phyloP scores from a whole-genome alignment of 2,113 vertebrate genomes.

The Desmodus rotundus region DNA sequence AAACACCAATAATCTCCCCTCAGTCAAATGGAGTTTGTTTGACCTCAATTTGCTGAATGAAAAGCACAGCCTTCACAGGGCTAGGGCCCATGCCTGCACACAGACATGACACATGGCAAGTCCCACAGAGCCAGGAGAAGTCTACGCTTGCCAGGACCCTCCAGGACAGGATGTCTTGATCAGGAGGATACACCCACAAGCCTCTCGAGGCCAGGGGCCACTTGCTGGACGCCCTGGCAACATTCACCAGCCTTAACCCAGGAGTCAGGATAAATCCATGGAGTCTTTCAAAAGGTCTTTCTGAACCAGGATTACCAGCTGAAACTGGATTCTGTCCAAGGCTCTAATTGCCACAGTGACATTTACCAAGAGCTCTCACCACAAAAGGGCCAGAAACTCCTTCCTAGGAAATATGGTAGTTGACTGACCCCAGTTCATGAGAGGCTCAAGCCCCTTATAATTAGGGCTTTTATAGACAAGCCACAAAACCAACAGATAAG shows the following conservation, averaged over 20 bases:
- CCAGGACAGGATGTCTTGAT: conserved; percentile 37
- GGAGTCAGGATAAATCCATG: neutral
- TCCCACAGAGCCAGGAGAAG: conserved; percentile 59
- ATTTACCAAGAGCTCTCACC: conserved; percentile 44
- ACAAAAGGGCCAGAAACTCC: conserved; percentile 37
- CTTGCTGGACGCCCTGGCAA: neutral
- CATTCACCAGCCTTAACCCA: neutral
- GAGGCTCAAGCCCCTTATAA: conserved; percentile 47
- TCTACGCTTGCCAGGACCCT: neutral
- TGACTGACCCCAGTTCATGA: conserved; percentile 57
- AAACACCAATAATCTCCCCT: neutral
- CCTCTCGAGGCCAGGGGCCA: neutral
- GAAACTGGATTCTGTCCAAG: neutral
- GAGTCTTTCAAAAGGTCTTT: neutral
- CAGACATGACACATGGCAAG: conserved; percentile 47
- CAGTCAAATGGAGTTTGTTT: neutral
- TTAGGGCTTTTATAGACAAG: conserved; percentile 65
- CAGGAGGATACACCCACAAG: conserved; percentile 17
- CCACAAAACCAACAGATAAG: conserved; percentile 74
- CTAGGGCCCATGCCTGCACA: neutral
- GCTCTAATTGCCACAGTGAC: conserved; percentile 16
- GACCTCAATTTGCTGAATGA: conserved; percentile 58
- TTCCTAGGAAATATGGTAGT: conserved; percentile 55
- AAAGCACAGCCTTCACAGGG: conserved; percentile 38
- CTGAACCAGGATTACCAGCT: conserved; percentile 23